Conservation (phyloP, 2,888 invertebrate genomes). For the Hecatera dysodea region DNA sequence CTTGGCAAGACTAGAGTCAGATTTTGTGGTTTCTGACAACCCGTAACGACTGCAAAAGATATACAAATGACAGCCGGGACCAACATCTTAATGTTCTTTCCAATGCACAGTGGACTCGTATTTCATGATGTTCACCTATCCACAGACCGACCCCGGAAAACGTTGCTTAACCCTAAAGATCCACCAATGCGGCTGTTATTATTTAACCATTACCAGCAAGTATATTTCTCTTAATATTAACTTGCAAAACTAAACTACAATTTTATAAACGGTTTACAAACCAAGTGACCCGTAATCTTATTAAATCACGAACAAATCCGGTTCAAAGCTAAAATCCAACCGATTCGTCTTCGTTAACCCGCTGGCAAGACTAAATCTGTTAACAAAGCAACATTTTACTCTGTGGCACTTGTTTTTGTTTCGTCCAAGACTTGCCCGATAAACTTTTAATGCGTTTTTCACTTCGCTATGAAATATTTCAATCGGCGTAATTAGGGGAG, state of each 20-base stretch:
- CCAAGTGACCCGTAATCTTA: constrained; percentile 57
- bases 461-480: constrained; percentile 84
- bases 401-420: constrained; percentile 75
- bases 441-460: constrained; percentile 87
- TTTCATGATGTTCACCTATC: too few species aligned
- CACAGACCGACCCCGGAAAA: too few species aligned
- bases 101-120: too few species aligned
- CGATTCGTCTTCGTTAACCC: constrained; percentile 58
- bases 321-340: constrained; percentile 52
- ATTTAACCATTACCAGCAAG: too few species aligned
- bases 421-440: constrained; percentile 69
- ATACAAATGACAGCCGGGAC: too few species aligned
- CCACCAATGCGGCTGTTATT: too few species aligned
- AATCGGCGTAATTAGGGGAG: constrained; percentile 80
- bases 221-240: not conserved
- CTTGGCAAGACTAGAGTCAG: too few species aligned
- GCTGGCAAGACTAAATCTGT: constrained; percentile 51
- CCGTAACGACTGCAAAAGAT: too few species aligned
- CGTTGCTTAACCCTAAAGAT: too few species aligned
- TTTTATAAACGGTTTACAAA: constrained; percentile 46
- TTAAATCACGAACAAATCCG: constrained; percentile 60
- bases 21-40: too few species aligned
- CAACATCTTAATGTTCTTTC: too few species aligned
- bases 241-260: constrained; percentile 19
- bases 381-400: constrained; percentile 61